These are phyloP conservation scores for Sycophaga agraensis DNA, from an alignment of 1,140 invertebrate species.

Conservation along the genomic window DNA sequence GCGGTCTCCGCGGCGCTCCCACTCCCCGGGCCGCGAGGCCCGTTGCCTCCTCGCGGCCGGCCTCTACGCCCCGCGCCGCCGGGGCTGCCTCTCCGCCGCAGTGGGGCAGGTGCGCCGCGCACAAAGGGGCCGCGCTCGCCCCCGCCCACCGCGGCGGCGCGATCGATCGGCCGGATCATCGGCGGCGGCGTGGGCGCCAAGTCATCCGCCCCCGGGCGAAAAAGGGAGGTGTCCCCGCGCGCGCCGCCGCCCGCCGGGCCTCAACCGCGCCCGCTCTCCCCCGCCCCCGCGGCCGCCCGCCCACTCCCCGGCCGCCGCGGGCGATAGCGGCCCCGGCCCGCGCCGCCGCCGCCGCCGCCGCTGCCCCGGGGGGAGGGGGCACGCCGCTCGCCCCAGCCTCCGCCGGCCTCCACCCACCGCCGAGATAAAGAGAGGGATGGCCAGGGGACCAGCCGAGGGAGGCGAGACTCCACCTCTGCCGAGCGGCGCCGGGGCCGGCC, in stretches of 20 bases:
- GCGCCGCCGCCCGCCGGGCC: not conserved
- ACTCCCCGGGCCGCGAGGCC: too few relatives aligned
- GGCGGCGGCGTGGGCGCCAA: too few relatives aligned
- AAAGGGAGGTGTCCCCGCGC: constrained; percentile 11
- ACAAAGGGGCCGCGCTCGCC: too few relatives aligned
- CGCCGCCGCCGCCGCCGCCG: too few relatives aligned
- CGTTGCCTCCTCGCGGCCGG: too few relatives aligned
- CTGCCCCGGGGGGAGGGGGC: not conserved
- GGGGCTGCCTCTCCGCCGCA: too few relatives aligned
- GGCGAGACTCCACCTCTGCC: constrained; percentile 21
- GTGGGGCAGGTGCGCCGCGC: too few relatives aligned
- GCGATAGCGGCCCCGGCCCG: not conserved
- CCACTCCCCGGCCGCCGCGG: not conserved
- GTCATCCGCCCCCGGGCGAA: too few relatives aligned
- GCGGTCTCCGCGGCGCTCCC: too few relatives aligned
- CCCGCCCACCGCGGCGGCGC: too few relatives aligned
- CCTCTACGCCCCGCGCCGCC: too few relatives aligned
- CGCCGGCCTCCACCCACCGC: not conserved
- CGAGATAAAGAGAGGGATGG: not conserved
- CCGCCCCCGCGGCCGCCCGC: not conserved
- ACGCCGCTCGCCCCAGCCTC: not conserved
- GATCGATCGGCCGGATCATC: too few relatives aligned
- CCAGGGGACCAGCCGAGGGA: not conserved
- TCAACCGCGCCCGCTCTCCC: not conserved
- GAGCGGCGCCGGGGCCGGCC: not conserved